These are phyloP conservation scores for Baryphthengus martii DNA, from an alignment of 2,113 vertebrate genomes.

Conservation along the genomic window DNA sequence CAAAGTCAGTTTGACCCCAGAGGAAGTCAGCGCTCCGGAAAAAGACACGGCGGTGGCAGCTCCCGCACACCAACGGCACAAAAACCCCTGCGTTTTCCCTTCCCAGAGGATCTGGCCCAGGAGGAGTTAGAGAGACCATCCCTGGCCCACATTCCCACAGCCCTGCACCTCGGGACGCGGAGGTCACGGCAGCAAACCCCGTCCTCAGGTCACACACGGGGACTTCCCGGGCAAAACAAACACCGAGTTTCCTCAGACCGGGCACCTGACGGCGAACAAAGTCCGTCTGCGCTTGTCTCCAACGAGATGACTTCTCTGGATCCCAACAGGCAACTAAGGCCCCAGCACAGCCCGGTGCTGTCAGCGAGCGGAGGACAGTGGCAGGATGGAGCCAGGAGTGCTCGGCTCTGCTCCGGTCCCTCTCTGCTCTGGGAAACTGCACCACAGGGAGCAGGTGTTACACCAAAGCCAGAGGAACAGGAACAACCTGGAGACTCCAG, in stretches of 20 bases:
- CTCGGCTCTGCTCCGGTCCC: accelerated
- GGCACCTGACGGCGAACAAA: background rate
- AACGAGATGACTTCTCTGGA: background rate
- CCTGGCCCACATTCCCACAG: accelerated
- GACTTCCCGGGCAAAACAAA: background rate
- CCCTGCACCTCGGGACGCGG: accelerated
- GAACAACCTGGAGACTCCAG: background rate
- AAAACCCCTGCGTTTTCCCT: accelerated
- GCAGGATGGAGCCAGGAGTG: accelerated
- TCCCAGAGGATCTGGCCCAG: background rate
- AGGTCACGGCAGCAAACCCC: background rate
- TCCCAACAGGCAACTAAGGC: background rate
- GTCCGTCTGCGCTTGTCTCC: too few species aligned
- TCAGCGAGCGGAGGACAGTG: background rate
- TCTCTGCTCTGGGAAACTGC: background rate
- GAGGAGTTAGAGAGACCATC: accelerated
- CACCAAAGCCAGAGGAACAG: background rate
- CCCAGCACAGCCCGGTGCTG: accelerated
- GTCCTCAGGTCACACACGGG: background rate
- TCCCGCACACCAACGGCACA: background rate
- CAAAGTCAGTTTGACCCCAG: background rate
- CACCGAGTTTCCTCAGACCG: background rate
- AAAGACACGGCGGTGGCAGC: background rate
- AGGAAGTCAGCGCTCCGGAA: background rate
- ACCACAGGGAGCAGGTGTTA: accelerated